Base-by-base conservation (phyloP, 1,140 invertebrate genomes). In the Leptopilina boulardi region DNA sequence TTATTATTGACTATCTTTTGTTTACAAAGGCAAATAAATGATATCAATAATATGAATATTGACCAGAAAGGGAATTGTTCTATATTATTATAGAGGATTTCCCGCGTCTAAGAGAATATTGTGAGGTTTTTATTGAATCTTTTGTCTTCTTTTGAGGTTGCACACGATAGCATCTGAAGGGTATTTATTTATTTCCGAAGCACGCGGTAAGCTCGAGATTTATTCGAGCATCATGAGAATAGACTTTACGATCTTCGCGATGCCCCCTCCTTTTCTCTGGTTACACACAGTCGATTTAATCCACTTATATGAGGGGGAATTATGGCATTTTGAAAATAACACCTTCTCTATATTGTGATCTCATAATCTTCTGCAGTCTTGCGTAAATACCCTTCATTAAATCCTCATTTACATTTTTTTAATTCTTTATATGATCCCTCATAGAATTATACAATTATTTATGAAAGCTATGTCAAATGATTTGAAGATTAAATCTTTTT, bases 101-200 rank as follows among this genome's bases (percentile, higher is more conserved):
- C 34, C 34, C 34, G 9, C 9, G 26, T 26, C 26, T 59, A 30
- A 13, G 21, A 30, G 59, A 38, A 38, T 38, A 6, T 6, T 34
- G 30, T 34, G 3, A 38, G 34, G 1, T 4, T 23, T 66, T 66
- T 66, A 66, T 30, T 66, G 23, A 23, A 66, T 30, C 59, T 66
- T 66, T 66, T 66, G 26, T 66, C 59, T 66, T 66, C 13, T 66
- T 66, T 66, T 66, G 59, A 66, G 23, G 26, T 23, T 66, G 11
- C 23, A 30, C 59, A 10, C n/a, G n/a, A 66, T 34, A 66, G 59
- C 26, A 30, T 66, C 26, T 30, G 59, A 66, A 66, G 59, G 59
- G 26, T 66, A 66, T 66, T 66, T 66, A 66, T 66, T 66, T 66
- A 66, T 66, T 66, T 66, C 59, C 59, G 26, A 26, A 66, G 26